phyloP scores from a whole-genome alignment of 2,113 vertebrate species.

The Pelmatolapia mariae region DNA sequence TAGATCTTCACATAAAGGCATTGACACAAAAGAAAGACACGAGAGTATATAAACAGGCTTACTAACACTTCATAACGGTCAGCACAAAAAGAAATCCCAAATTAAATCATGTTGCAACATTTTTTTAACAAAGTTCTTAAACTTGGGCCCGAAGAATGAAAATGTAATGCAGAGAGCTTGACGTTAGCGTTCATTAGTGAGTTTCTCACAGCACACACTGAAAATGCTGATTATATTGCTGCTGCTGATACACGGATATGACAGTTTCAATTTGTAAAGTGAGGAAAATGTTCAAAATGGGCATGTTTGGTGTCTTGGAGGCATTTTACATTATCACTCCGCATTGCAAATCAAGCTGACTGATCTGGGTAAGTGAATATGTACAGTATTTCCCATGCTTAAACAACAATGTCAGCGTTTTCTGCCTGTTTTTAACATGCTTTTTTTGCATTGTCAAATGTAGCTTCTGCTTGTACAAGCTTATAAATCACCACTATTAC shows the following conservation, averaged over 20 bases:
- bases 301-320: background rate
- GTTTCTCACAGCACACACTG: background rate
- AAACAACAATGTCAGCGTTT: background rate
- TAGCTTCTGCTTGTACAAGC: background rate
- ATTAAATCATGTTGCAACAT: background rate
- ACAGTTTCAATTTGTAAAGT: background rate
- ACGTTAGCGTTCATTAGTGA: background rate
- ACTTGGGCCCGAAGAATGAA: background rate
- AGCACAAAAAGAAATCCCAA: background rate
- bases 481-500: background rate
- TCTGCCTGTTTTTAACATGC: background rate
- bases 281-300: background rate
- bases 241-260: background rate
- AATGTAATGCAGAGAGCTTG: background rate
- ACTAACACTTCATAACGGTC: background rate
- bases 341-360: background rate
- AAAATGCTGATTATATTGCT: background rate
- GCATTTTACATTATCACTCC: background rate
- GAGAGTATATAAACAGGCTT: background rate
- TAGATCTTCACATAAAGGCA: background rate
- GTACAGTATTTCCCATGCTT: background rate
- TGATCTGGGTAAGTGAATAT: background rate
- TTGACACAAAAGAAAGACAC: background rate
- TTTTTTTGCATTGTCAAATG: background rate
- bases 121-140: background rate